These are phyloP conservation scores for Marasmarcha lunaedactyla DNA, from an alignment of 2,888 invertebrate species.

Conservation along the genomic window DNA sequence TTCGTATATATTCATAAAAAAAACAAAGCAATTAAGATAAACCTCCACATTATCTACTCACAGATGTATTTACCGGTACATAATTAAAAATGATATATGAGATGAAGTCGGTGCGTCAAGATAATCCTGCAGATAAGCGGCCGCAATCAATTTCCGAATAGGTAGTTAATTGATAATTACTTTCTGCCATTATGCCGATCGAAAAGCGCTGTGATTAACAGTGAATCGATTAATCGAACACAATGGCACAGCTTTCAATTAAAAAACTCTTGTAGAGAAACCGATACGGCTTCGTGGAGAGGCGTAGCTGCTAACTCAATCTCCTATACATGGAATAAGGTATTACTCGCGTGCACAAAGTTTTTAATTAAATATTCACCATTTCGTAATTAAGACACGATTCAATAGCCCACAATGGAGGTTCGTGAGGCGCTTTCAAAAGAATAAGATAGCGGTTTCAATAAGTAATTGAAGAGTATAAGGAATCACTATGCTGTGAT, in stretches of 20 bases:
- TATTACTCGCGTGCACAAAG: conserved; percentile 64
- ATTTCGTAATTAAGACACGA: conserved; percentile 65
- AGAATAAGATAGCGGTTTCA: conserved; percentile 37
- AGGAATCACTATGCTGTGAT: no score
- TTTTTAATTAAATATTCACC: conserved; percentile 68
- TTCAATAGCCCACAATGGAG: conserved; percentile 53
- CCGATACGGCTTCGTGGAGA: conserved; percentile 49
- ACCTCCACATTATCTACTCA: no score
- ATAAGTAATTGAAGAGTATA: no score
- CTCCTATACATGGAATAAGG: conserved; percentile 65
- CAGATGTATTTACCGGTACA: background rate
- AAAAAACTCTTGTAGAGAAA: conserved; percentile 62
- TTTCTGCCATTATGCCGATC: conserved; percentile 65
- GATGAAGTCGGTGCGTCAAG: conserved; percentile 22
- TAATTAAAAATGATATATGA: no score
- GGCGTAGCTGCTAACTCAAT: conserved; percentile 59
- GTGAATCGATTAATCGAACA: conserved; percentile 65
- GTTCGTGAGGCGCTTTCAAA: conserved; percentile 41
- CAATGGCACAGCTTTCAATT: conserved; percentile 65
- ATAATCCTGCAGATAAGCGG: conserved; percentile 58
- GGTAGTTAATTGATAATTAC: conserved; percentile 68
- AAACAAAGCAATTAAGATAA: no score
- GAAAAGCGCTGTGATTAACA: conserved; percentile 66
- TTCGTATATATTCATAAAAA: no score
- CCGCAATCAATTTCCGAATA: conserved; percentile 61